Conservation (phyloP, 2,113 vertebrate species). For the Thermophis baileyi region DNA sequence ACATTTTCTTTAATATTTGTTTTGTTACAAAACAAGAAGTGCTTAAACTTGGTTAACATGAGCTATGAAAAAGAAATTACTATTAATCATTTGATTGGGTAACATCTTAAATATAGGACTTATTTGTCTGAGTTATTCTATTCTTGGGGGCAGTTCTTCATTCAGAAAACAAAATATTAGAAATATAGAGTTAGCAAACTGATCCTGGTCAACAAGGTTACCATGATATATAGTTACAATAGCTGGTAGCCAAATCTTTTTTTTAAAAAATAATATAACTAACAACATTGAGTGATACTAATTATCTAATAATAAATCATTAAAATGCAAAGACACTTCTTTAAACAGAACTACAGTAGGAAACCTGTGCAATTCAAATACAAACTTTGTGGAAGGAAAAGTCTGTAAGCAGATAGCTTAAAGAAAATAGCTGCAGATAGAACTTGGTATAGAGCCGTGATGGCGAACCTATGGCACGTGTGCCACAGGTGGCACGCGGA, state of each 20-base stretch:
- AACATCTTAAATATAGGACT: constrained; percentile 14
- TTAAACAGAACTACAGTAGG: not conserved
- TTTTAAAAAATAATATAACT: constrained; percentile 1
- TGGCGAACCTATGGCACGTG: no score
- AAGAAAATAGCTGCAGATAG: not conserved
- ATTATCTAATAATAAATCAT: not conserved
- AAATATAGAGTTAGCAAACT: constrained; percentile 32
- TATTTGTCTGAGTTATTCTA: constrained; percentile 34
- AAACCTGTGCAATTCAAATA: not conserved
- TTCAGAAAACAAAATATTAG: constrained; percentile 40
- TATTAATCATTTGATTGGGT: constrained; percentile 24
- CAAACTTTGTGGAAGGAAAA: not conserved
- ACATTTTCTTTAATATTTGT: constrained; percentile 28
- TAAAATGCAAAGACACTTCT: constrained; percentile 1
- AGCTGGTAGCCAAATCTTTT: constrained; percentile 19
- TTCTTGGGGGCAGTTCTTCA: constrained; percentile 31
- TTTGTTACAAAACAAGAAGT: not conserved
- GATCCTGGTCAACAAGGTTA: constrained; percentile 46
- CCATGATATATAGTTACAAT: constrained; percentile 32
- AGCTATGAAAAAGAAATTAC: constrained; percentile 15
- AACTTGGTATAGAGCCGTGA: not conserved
- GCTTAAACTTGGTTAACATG: constrained; percentile 16
- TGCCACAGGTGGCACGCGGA: no score
- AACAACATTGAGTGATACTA: not conserved
- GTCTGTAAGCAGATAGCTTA: constrained; percentile 24